These are phyloP conservation scores for Platerodrilus igneus DNA, from an alignment of 2,888 invertebrate species.

Conservation along the genomic window DNA sequence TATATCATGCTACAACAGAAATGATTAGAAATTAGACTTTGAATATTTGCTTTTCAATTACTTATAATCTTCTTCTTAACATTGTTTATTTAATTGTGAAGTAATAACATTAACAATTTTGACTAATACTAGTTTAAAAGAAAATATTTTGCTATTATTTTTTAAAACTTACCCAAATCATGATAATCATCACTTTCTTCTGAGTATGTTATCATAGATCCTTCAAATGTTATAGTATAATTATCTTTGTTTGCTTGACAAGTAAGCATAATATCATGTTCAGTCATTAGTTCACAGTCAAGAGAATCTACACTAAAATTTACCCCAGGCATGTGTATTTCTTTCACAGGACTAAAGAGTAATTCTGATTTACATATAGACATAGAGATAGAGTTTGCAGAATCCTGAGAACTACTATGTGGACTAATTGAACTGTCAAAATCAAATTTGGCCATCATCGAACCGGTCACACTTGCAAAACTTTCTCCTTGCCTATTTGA, in stretches of 20 bases:
- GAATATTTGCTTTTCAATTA: no score
- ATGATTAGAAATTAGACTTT: no score
- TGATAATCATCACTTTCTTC: constrained; percentile 78
- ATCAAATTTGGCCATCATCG: constrained; percentile 75
- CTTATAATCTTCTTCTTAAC: no score
- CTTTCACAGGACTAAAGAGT: constrained; percentile 85
- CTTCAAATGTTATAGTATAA: constrained; percentile 92
- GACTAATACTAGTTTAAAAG: no score
- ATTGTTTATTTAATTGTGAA: no score
- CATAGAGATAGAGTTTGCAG: constrained; percentile 73
- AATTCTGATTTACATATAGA: constrained; percentile 89
- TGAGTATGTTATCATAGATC: constrained; percentile 77
- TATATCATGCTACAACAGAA: no score
- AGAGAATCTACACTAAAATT: constrained; percentile 88
- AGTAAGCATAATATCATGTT: constrained; percentile 82
- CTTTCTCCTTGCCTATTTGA: constrained; percentile 66
- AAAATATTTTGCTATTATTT: constrained; percentile 2
- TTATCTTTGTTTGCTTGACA: constrained; percentile 92
- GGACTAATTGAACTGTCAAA: constrained; percentile 72
- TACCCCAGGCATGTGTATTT: constrained; percentile 64
- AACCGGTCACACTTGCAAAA: constrained; percentile 77
- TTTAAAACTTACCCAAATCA: constrained; percentile 42
- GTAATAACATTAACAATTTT: no score
- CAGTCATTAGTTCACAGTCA: constrained; percentile 77
- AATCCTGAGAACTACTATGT: constrained; percentile 72